Base-by-base conservation (phyloP, 2,888 invertebrate genomes). In the Trisateles emortualis region DNA sequence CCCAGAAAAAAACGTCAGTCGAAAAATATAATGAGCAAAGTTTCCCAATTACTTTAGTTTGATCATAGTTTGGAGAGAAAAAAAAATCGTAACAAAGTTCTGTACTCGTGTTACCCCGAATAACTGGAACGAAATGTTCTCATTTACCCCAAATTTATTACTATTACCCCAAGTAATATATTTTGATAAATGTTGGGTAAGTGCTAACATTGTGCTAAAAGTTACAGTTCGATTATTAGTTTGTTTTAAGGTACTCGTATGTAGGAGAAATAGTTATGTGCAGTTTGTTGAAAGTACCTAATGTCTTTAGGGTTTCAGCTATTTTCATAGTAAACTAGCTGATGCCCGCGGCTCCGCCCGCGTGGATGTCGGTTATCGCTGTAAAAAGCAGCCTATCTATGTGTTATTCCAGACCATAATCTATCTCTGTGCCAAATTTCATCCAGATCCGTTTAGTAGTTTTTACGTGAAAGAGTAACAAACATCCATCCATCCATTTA, bases 31-130 rank as follows among this genome's bases (percentile, higher is more conserved):
- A 92, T 91, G 90, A 91, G 87, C 76, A 79, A 92, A 92, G 68
- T 91, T 92, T 86, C 75, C 89, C 91, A 91, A 91, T 91, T 91
- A 91, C 80, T 79, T 84, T 88, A 90, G 88, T 89, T 88, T 76
- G 75, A 77, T 80, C 84, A 84, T 79, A 76, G 74, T 73, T n/a
- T 74, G 52, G 72, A 71, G 74, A 81, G 79, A 83, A 83, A 85
- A 36, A 42, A 84, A 66, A 77, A 54, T 49, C 35, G 50, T 35
- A 65, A 72, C 75, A 75, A 83, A 83, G 74, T 84, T 79, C 51
- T 39, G 44, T 64, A 64, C 64, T 67, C 60, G 50, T 55, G 56
- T 68, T 72, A 62, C 64, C 41, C 52, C 6, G 54, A 55, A 50
- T 56, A 56, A 63, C 63, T 64, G 47, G 56, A n/a, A n/a, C 39